Evolutionary conservation across 2,113 vertebrate genomes (phyloP).

Genomic region (Sinocyclocheilus anophthalmus): DNA sequence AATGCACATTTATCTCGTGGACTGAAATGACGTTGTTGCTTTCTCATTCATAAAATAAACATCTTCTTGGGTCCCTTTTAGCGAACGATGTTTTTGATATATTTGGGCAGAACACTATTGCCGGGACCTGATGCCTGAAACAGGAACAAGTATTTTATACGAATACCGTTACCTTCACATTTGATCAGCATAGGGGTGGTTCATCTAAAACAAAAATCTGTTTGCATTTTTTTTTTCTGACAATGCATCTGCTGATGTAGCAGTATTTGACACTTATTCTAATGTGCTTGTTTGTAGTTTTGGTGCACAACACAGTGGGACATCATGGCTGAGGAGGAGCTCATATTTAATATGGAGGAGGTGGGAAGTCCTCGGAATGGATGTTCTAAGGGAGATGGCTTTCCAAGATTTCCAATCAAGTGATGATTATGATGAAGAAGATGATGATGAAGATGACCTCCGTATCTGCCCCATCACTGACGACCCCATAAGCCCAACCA

Average conservation of each 20-base stretch:
- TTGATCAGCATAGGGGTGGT: neutral
- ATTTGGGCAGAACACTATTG: neutral
- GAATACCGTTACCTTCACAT: neutral
- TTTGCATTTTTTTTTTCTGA: neutral
- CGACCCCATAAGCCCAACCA: constrained; percentile 73
- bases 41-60: too few species aligned
- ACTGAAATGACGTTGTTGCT: too few species aligned
- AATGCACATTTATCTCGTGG: too few species aligned
- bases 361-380: constrained; percentile 71
- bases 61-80: too few species aligned
- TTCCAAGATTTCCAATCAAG: constrained; percentile 73
- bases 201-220: neutral
- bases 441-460: constrained; percentile 84
- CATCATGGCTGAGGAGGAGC: constrained; percentile 91
- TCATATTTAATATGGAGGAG: constrained; percentile 95
- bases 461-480: constrained; percentile 89
- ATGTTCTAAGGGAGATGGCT: constrained; percentile 36
- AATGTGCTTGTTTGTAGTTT: constrained; percentile 17
- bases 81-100: neutral
- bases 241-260: neutral
- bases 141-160: neutral
- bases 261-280: neutral
- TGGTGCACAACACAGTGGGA: neutral
- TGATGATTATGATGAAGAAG: constrained; percentile 67
- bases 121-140: neutral